These are phyloP conservation scores for Tragelaphus eurycerus DNA, from an alignment of 2,797 vertebrate genomes.

Conservation along the genomic window DNA sequence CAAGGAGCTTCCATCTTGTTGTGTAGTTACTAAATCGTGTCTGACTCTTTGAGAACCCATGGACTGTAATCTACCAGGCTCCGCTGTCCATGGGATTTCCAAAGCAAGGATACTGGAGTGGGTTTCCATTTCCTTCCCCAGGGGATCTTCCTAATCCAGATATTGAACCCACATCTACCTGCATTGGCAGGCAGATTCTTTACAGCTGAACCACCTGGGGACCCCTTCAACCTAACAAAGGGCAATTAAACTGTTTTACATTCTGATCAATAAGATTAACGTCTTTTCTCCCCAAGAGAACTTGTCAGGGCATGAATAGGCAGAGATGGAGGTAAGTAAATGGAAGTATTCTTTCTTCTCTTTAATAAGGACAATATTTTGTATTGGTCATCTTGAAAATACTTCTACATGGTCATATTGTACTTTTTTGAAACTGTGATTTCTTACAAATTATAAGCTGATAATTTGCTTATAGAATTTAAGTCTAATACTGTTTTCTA, in stretches of 20 bases:
- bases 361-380: neutral
- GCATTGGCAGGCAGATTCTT: neutral
- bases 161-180: neutral
- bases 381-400: neutral
- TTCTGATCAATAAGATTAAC: neutral
- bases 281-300: neutral
- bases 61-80: neutral
- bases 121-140: neutral
- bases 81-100: neutral
- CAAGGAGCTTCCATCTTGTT: neutral
- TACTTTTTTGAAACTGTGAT: neutral
- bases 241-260: neutral
- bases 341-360: neutral
- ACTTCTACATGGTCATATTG: neutral
- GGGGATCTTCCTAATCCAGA: neutral
- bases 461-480: neutral
- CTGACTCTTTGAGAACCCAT: neutral
- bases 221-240: neutral
- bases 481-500: neutral
- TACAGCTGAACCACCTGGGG: neutral
- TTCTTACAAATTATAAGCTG: neutral
- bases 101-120: neutral
- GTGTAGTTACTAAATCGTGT: neutral
- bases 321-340: neutral
- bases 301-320: neutral